Evolutionary conservation across 37 sponge, comb jelly and placozoan species (phyloP).

Genomic region (Corticium candelabrum): DNA sequence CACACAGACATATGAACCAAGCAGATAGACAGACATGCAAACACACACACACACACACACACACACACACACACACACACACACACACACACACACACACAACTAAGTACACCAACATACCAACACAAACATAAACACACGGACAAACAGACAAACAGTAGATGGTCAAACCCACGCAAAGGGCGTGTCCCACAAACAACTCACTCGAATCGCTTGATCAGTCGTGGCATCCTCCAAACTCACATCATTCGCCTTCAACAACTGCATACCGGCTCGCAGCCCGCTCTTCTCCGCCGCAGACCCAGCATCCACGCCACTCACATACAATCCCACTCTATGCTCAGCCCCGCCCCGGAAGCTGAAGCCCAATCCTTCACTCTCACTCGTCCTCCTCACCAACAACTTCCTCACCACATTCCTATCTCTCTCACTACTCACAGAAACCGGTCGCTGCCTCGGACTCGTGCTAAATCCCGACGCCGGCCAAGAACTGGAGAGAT

Average conservation of each 20-base stretch:
- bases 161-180: too few species aligned
- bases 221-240: slow-evolving; percentile 37
- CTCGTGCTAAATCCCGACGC: background rate
- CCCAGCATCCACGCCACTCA: slow-evolving; percentile 70
- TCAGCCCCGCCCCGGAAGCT: slow-evolving; percentile 69
- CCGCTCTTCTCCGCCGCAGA: slow-evolving; percentile 55
- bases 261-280: slow-evolving; percentile 60
- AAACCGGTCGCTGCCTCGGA: background rate
- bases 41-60: too few species aligned
- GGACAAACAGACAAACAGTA: too few species aligned
- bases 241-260: slow-evolving; percentile 45
- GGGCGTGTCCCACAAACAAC: too few species aligned
- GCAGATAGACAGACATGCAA: background rate
- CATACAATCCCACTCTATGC: slow-evolving; percentile 59
- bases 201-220: slow-evolving; percentile 46
- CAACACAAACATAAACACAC: too few species aligned
- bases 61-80: too few species aligned
- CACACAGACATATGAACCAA: background rate
- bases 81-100: too few species aligned
- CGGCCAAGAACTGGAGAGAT: background rate
- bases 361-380: slow-evolving; percentile 62
- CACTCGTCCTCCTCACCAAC: background rate
- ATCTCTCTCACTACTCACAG: background rate
- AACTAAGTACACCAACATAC: too few species aligned
- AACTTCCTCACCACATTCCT: background rate